phyloP scores from a whole-genome alignment of 2,797 vertebrate species.

The Trachurus trachurus region DNA sequence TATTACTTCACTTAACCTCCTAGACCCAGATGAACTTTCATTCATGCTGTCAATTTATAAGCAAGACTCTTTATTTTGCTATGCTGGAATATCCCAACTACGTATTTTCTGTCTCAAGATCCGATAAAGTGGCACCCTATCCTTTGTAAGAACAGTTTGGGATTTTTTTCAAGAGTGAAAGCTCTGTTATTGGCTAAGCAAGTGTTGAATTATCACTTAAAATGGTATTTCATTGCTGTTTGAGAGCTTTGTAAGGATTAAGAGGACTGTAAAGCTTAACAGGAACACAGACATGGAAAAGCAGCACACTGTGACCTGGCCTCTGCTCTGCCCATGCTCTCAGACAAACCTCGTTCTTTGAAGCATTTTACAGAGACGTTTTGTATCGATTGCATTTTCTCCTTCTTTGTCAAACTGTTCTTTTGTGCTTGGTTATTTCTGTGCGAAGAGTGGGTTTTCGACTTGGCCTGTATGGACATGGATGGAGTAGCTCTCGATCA shows the following conservation, averaged over 20 bases:
- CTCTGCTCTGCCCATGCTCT: constrained; percentile 51
- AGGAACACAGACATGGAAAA: constrained; percentile 70
- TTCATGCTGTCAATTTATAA: constrained; percentile 45
- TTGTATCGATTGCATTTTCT: constrained; percentile 77
- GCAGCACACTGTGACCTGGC: constrained; percentile 69
- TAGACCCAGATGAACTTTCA: constrained; percentile 30
- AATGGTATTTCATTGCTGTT: constrained; percentile 75
- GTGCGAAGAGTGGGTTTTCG: constrained; percentile 57
- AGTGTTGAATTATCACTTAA: constrained; percentile 75
- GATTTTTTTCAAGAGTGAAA: constrained; percentile 16
- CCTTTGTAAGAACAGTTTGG: constrained; percentile 49
- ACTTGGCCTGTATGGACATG: constrained; percentile 41
- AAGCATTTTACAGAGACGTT: constrained; percentile 72
- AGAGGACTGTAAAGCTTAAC: constrained; percentile 68
- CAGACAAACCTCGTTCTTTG: constrained; percentile 70
- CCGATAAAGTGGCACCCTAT: constrained; percentile 35
- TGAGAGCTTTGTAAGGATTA: constrained; percentile 71
- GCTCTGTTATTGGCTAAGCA: constrained; percentile 61
- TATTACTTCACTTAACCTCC: constrained; percentile 47
- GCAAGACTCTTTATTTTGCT: constrained; percentile 53
- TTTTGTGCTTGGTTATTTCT: constrained; percentile 77
- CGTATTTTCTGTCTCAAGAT: constrained; percentile 57
- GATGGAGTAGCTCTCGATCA: constrained; percentile 58
- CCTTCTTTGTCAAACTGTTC: constrained; percentile 71
- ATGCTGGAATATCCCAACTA: constrained; percentile 56